These are phyloP conservation scores for Phataginus tricuspis DNA, from an alignment of 2,797 vertebrate genomes.

Conservation along the genomic window DNA sequence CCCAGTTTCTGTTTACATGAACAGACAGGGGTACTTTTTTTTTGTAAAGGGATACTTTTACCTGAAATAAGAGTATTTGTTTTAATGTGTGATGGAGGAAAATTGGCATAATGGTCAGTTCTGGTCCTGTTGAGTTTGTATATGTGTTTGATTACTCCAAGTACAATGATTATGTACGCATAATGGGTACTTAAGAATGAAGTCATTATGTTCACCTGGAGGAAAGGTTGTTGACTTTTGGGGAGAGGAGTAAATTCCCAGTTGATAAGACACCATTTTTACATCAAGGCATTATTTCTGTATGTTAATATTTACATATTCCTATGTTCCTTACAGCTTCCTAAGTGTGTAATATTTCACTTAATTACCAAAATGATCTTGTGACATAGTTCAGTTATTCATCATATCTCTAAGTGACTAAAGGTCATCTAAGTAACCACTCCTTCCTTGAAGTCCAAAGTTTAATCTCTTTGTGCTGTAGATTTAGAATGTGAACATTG, in stretches of 20 bases:
- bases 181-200: constrained; percentile 17
- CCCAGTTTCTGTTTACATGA: neutral
- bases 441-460: constrained; percentile 28
- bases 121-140: neutral
- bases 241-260: neutral
- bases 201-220: constrained; percentile 7
- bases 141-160: constrained; percentile 5
- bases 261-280: constrained; percentile 6
- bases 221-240: constrained; percentile 16
- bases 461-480: neutral
- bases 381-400: neutral
- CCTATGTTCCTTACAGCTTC: neutral
- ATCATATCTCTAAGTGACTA: neutral
- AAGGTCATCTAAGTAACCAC: neutral
- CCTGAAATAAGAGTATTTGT: constrained; percentile 41
- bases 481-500: neutral
- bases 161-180: neutral
- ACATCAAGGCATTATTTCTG: neutral
- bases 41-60: neutral
- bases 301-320: neutral
- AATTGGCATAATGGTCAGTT: neutral
- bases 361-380: constrained; percentile 39
- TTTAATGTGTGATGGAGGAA: constrained; percentile 23
- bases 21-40: neutral
- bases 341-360: neutral